Evolutionary conservation across 2,797 vertebrate species (phyloP).

Genomic region (Phoebastria nigripes): DNA sequence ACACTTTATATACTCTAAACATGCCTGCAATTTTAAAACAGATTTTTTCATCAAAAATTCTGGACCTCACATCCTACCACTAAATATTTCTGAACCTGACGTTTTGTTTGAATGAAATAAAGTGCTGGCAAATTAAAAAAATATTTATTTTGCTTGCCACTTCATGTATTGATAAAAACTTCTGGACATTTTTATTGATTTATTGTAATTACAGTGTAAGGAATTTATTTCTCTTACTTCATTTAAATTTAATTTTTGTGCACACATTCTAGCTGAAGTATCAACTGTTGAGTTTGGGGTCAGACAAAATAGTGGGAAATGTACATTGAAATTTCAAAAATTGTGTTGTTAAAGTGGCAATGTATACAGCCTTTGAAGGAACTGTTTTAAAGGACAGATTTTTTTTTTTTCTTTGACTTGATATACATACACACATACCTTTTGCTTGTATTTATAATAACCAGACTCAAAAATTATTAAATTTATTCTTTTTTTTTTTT

Average conservation of each 20-base stretch:
- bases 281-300: neutral
- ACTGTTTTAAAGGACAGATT: neutral
- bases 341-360: neutral
- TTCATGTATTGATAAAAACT: neutral
- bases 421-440: neutral
- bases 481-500: neutral
- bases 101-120: constrained; percentile 13
- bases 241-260: neutral
- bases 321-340: neutral
- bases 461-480: neutral
- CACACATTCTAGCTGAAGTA: neutral
- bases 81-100: neutral
- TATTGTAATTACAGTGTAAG: neutral
- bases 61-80: neutral
- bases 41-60: neutral
- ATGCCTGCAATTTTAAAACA: neutral
- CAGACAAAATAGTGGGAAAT: neutral
- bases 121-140: neutral
- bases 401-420: neutral
- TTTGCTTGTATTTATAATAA: neutral
- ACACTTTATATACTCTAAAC: neutral
- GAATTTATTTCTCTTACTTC: neutral
- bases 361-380: neutral
- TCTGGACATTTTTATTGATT: neutral
- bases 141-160: neutral